Conservation (phyloP, 1,140 invertebrate genomes). For the Ceratosolen fusciceps region DNA sequence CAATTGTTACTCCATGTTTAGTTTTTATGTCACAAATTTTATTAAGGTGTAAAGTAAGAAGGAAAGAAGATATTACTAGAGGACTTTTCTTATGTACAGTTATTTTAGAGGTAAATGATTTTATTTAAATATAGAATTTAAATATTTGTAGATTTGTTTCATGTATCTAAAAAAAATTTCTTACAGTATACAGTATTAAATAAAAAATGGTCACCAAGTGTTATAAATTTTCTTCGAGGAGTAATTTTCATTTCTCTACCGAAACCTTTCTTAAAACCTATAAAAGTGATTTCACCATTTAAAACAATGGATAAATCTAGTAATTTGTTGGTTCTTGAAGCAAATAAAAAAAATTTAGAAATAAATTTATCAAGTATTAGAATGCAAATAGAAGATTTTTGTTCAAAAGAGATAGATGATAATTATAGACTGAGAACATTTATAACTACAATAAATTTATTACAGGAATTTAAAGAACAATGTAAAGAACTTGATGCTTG, state of each 20-base stretch:
- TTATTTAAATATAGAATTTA: conserved; percentile 41
- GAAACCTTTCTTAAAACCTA: conserved; percentile 70
- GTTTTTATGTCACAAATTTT: conserved; percentile 89
- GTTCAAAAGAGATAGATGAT: conserved; percentile 71
- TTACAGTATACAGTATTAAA: conserved; percentile 82
- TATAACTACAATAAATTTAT: conserved; percentile 71
- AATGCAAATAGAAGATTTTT: conserved; percentile 72
- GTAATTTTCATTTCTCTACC: conserved; percentile 77
- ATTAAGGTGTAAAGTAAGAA: conserved; percentile 74
- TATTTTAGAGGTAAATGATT: conserved; percentile 77
- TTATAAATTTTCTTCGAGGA: conserved; percentile 82
- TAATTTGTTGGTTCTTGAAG: conserved; percentile 73
- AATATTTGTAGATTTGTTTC: conserved; percentile 19
- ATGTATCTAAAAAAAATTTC: neutral
- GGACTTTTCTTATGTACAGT: conserved; percentile 85
- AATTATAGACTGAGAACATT: conserved; percentile 76
- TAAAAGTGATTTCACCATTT: conserved; percentile 79
- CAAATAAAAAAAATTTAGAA: conserved; percentile 65
- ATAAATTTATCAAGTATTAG: conserved; percentile 61
- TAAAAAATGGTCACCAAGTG: conserved; percentile 84
- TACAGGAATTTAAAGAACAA: conserved; percentile 74
- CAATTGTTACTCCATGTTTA: conserved; percentile 85
- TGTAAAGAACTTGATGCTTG: conserved; percentile 72
- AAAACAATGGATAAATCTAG: conserved; percentile 71
- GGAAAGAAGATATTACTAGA: conserved; percentile 78